These are phyloP conservation scores for Drosophila tristis DNA, from an alignment of 1,140 invertebrate species.

Conservation along the genomic window DNA sequence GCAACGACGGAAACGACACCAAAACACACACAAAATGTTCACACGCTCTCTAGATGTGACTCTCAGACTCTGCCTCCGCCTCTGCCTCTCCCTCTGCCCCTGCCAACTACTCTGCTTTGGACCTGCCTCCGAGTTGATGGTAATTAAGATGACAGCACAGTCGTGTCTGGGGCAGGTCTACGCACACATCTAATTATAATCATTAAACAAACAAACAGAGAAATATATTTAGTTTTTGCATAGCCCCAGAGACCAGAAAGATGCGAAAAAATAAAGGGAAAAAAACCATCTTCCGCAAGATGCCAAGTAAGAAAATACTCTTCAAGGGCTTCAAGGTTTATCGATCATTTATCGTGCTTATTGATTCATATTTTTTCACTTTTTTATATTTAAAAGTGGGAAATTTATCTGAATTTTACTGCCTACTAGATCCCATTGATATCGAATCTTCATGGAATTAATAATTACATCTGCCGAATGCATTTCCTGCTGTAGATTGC, in stretches of 20 bases:
- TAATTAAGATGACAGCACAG: constrained; percentile 47
- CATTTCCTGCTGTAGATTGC: too few relatives aligned
- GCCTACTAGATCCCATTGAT: too few relatives aligned
- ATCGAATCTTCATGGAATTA: too few relatives aligned
- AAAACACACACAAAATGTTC: constrained; percentile 63
- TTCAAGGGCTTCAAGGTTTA: too few relatives aligned
- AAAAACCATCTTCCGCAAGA: too few relatives aligned
- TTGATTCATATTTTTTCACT: too few relatives aligned
- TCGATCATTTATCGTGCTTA: too few relatives aligned
- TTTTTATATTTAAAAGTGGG: constrained; percentile 26
- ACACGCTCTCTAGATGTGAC: constrained; percentile 51
- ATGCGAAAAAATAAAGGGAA: too few relatives aligned
- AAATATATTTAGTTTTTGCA: neutral
- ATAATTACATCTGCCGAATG: too few relatives aligned
- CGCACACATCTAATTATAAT: constrained; percentile 75
- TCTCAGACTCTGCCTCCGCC: constrained; percentile 11
- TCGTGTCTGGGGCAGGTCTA: constrained; percentile 41
- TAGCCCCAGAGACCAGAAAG: too few relatives aligned
- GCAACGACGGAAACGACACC: constrained; percentile 63
- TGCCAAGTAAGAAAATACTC: too few relatives aligned
- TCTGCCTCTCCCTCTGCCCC: neutral
- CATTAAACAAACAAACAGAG: constrained; percentile 63
- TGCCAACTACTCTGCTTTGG: too few relatives aligned
- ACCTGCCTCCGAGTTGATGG: constrained; percentile 20
- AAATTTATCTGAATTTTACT: neutral